These are phyloP conservation scores for Aptenodytes patagonicus DNA, from an alignment of 2,113 vertebrate species.

Conservation along the genomic window DNA sequence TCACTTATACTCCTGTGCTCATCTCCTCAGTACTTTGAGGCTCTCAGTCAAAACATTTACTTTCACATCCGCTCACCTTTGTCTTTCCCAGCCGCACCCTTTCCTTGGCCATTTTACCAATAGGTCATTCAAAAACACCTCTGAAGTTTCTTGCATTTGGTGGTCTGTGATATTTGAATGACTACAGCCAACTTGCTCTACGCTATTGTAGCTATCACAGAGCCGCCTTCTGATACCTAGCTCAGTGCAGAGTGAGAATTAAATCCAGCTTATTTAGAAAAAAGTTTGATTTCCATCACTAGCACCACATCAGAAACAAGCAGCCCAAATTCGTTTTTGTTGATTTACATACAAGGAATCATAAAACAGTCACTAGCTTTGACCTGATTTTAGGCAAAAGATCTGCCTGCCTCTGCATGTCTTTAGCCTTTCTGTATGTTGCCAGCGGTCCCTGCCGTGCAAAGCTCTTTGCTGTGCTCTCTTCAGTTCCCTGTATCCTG, in stretches of 20 bases:
- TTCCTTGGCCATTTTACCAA: not conserved
- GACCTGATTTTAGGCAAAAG: not conserved
- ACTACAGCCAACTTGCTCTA: not conserved
- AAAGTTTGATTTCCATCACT: not conserved
- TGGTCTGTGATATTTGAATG: not conserved
- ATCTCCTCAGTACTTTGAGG: not conserved
- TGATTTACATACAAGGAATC: not conserved
- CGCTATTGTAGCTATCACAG: not conserved
- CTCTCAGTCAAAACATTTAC: not conserved
- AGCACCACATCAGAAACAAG: not conserved
- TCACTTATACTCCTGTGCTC: not conserved
- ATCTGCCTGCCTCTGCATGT: not conserved
- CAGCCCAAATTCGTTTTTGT: not conserved
- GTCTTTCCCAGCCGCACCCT: fast-evolving
- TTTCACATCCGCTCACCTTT: not conserved
- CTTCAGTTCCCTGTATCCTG: not conserved
- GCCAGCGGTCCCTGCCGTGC: not conserved
- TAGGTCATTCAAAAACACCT: not conserved
- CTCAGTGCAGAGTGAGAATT: not conserved
- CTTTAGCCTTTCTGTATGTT: not conserved
- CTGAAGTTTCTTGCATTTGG: not conserved
- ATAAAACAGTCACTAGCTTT: not conserved
- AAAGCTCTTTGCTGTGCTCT: not conserved
- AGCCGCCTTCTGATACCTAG: not conserved
- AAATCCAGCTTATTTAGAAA: not conserved